Conservation (phyloP, 2,888 invertebrate species). For the Cabera pusaria region DNA sequence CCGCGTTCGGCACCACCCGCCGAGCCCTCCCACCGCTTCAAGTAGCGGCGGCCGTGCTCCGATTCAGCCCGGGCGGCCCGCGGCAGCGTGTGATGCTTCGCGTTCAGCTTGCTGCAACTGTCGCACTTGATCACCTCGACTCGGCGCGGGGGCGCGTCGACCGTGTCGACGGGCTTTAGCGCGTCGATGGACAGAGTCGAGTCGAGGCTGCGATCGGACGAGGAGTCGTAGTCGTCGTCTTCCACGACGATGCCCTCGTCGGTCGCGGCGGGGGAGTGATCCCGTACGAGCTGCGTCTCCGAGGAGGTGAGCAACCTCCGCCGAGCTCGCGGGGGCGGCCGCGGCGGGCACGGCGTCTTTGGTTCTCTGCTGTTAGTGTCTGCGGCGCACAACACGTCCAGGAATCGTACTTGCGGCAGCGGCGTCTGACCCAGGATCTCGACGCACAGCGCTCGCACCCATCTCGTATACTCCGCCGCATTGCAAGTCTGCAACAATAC, state of each 20-base stretch:
- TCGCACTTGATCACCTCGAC: constrained; percentile 74
- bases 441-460: constrained; percentile 89
- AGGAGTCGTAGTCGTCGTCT: constrained; percentile 82
- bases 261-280: constrained; percentile 77
- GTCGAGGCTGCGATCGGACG: constrained; percentile 82
- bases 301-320: constrained; percentile 67
- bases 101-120: constrained; percentile 72
- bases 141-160: constrained; percentile 70
- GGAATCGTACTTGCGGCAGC: constrained; percentile 87
- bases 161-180: constrained; percentile 68
- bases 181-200: constrained; percentile 77
- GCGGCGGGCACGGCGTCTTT: constrained; percentile 69
- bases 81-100: constrained; percentile 72
- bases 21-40: constrained; percentile 75
- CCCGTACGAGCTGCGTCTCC: constrained; percentile 68
- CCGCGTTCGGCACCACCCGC: constrained; percentile 69
- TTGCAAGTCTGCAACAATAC: constrained; percentile 86
- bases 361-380: constrained; percentile 70
- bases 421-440: constrained; percentile 90
- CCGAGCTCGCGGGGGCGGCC: constrained; percentile 73
- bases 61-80: constrained; percentile 68
- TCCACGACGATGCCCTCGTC: constrained; percentile 81
- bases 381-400: constrained; percentile 87
- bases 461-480: constrained; percentile 87
- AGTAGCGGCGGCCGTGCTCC: constrained; percentile 70